phyloP scores from a whole-genome alignment of 2,113 vertebrate genomes.

The Rhea americana region DNA sequence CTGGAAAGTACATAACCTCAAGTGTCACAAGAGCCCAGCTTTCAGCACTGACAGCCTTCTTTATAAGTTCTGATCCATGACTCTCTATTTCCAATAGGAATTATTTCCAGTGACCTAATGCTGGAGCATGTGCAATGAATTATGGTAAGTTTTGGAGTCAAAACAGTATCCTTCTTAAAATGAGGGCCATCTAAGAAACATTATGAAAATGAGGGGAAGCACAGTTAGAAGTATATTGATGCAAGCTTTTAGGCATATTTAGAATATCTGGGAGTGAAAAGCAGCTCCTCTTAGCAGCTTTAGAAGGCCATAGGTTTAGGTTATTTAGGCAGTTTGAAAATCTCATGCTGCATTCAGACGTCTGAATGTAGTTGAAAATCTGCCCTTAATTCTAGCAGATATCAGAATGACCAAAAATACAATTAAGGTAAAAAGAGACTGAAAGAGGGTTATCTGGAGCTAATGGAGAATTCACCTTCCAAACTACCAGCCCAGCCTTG shows the following conservation, averaged over 20 bases:
- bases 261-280: background rate
- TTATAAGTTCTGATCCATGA: rapidly evolving
- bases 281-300: rapidly evolving
- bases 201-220: too few relatives aligned
- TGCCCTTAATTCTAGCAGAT: background rate
- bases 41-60: background rate
- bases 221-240: background rate
- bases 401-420: background rate
- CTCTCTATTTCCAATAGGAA: rapidly evolving
- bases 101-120: background rate
- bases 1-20: rapidly evolving
- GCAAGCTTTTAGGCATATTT: background rate
- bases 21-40: background rate
- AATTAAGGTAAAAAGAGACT: background rate
- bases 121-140: rapidly evolving
- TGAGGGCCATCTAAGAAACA: background rate
- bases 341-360: background rate
- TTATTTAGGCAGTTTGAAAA: background rate
- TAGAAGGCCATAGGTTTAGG: background rate
- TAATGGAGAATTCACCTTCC: background rate
- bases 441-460: background rate
- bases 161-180: background rate
- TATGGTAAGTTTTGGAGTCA: background rate
- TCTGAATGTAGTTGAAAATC: background rate
- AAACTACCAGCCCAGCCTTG: background rate